phyloP scores from a whole-genome alignment of 2,113 vertebrate species.

The Apteryx owenii region DNA sequence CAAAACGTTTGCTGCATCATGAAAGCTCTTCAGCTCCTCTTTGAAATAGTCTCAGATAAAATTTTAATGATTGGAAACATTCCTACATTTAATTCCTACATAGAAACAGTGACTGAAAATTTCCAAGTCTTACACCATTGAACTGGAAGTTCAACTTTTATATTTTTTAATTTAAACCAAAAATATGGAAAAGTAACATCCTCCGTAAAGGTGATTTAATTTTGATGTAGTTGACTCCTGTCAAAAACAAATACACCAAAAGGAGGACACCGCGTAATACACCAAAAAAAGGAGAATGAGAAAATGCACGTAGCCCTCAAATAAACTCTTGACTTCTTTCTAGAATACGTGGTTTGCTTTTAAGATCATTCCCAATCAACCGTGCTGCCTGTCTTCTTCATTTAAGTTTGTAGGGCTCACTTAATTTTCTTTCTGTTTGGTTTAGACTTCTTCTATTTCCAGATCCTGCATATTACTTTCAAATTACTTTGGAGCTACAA shows the following conservation, averaged over 20 bases:
- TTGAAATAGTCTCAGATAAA: neutral
- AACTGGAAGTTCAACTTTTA: neutral
- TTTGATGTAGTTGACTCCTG: neutral
- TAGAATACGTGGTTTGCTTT: neutral
- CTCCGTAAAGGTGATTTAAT: neutral
- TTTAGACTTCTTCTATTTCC: neutral
- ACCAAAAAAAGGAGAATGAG: neutral
- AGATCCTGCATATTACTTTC: neutral
- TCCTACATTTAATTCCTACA: neutral
- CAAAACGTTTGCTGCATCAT: neutral
- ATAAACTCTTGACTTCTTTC: neutral
- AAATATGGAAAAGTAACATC: neutral
- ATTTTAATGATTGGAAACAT: neutral
- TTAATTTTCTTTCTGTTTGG: neutral
- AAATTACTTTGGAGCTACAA: neutral
- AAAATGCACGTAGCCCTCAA: neutral
- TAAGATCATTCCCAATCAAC: neutral
- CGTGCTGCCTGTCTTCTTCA: neutral
- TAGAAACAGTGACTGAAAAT: accelerated
- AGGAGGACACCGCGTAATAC: too few relatives aligned
- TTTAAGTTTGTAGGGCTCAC: neutral
- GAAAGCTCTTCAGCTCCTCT: constrained; percentile 3
- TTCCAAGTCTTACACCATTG: accelerated
- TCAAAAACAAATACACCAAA: neutral
- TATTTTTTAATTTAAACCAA: neutral